Base-by-base conservation (phyloP, 2,113 vertebrate species). In the Lophius piscatorius region DNA sequence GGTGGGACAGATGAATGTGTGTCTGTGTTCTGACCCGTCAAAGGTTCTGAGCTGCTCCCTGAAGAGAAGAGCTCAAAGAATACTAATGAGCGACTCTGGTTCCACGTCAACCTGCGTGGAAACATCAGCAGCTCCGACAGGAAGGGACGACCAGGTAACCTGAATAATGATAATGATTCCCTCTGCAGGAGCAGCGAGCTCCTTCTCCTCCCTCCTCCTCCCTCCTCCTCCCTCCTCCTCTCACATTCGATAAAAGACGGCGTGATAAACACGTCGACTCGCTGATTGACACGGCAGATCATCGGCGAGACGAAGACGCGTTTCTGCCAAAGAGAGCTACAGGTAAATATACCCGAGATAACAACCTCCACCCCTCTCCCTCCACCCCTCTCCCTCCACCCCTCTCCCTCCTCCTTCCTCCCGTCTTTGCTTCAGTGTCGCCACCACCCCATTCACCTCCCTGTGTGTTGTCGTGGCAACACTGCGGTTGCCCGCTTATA, bases 391-490 rank as follows among this genome's bases (percentile, higher is more conserved):
- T 73, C 51, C 57, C 75, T 78, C 78, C 80, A 76, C 76, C 76
- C 39, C 74, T 78, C 78, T 76, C 63, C 71, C 84, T 55, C 70
- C 64, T 63, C 77, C 42, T 61, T 59, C 59, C 58, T 66, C 36
- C 60, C 49, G 7, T 61, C 62, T 51, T 69, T 74, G 35, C 56
- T 45, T 61, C 46, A 1, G 34, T 82, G 78, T 80, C 65, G 20
- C 70, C 38, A 13, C 60, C 35, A 42, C 70, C 67, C 24, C 63
- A 58, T 35, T 34, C 65, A 49, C 60, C 57, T 56, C 68, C 74
- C 73, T 67, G 74, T 49, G 81, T 76, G 89, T 90, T 87, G 89
- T 90, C 89, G 76, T 88, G 86, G 87, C 86, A 90, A 90, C 87
- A 56, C 75, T 11, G 85, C 59, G 60, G 78, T 74, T 76, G 14